Conservation (phyloP, 2,113 vertebrate species). For the Leptobrachium leishanense region DNA sequence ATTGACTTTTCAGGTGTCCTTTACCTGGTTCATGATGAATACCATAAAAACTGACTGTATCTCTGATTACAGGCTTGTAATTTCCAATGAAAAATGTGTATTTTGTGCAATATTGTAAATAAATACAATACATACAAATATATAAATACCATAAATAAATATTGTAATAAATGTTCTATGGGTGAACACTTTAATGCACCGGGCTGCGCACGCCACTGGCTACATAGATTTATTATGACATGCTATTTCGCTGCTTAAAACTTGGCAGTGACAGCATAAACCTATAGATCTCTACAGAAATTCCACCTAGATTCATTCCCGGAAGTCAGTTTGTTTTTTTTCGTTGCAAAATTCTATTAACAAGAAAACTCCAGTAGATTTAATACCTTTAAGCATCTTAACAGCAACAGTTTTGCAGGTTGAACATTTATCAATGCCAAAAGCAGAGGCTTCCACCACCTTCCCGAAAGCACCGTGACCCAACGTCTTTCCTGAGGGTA, state of each 20-base stretch:
- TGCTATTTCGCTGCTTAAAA: neutral
- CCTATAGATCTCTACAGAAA: neutral
- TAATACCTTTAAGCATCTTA: slow-evolving; percentile 95
- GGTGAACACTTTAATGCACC: too few relatives aligned
- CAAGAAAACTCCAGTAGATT: slow-evolving; percentile 46
- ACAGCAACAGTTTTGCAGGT: slow-evolving; percentile 96
- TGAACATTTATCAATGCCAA: slow-evolving; percentile 92
- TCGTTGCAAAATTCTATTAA: neutral
- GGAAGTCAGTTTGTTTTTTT: neutral
- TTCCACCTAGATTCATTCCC: neutral
- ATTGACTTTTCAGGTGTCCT: too few relatives aligned
- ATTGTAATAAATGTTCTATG: too few relatives aligned
- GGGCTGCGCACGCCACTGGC: neutral
- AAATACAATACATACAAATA: too few relatives aligned
- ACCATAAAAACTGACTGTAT: too few relatives aligned
- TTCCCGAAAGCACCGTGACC: slow-evolving; percentile 94
- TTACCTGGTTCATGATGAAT: too few relatives aligned
- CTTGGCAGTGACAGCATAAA: neutral
- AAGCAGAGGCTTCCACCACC: slow-evolving; percentile 91
- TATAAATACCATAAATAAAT: too few relatives aligned
- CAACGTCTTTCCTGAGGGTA: slow-evolving; percentile 85
- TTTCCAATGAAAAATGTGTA: too few relatives aligned
- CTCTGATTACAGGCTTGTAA: too few relatives aligned
- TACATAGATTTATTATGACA: neutral
- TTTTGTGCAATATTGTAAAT: too few relatives aligned